Evolutionary conservation across 2,113 vertebrate genomes (phyloP).

Genomic region (Acinonyx jubatus): DNA sequence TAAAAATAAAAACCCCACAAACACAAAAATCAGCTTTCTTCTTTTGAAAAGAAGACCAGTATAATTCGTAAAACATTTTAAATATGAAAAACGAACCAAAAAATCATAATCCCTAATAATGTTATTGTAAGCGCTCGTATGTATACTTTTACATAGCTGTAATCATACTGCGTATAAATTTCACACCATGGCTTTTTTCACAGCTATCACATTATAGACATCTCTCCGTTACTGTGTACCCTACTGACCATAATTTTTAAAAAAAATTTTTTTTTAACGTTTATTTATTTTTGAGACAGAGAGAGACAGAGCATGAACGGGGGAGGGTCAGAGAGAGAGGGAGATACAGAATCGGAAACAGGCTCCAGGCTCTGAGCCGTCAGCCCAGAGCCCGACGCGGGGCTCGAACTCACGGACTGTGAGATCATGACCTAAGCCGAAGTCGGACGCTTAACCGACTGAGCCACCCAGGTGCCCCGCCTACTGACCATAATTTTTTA

Average conservation of each 20-base stretch:
- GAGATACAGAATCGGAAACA: no score
- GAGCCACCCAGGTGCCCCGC: no score
- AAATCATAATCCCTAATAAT: not conserved
- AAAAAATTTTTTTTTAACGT: not conserved
- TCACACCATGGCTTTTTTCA: not conserved
- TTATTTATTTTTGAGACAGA: not conserved
- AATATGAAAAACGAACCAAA: not conserved
- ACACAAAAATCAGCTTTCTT: not conserved
- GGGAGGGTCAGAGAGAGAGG: not conserved
- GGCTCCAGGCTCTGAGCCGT: no score
- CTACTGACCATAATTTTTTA: slow-evolving; percentile 1
- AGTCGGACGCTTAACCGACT: no score
- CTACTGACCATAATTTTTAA: not conserved
- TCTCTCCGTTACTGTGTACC: not conserved
- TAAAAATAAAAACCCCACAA: not conserved
- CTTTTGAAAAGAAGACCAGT: not conserved
- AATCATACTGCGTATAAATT: not conserved
- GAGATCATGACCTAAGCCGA: no score
- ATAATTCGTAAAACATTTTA: not conserved
- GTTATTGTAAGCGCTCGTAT: not conserved
- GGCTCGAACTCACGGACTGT: no score
- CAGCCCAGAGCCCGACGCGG: accelerated
- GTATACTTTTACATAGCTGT: not conserved
- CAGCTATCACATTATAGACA: not conserved
- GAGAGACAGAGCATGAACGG: not conserved